Base-by-base conservation (phyloP, 2,797 vertebrate genomes). In the Luscinia luscinia region DNA sequence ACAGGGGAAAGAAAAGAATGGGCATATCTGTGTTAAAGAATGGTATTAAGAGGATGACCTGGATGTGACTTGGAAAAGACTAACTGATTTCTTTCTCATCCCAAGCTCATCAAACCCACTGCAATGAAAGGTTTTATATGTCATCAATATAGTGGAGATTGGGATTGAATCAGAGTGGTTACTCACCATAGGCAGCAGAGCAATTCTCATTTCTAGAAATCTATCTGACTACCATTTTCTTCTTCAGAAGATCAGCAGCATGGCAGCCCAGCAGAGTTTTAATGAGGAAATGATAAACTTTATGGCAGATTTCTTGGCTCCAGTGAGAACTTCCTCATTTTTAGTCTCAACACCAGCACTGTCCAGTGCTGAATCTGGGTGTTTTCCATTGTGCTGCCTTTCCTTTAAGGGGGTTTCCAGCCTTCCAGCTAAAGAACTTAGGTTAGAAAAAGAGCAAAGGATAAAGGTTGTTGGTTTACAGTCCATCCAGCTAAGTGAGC, bases 301-400 rank as follows among this genome's bases (percentile, higher is more conserved):
- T 11, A 12, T 85, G 49, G 20, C 34, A 40, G 9, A 15, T 93
- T 87, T 93, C 49, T 87, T 67, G 40, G 14, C 32, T 78, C 41
- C 20, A 22, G 13, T 12, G 20, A 9, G 28, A 85, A 45, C 51
- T 27, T n/a, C 9, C 9, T 27, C 1, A 6, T 67, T 85, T 61
- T 83, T 30, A 19, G 0, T 69, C 49, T 68, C 16, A 27, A 34
- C 17, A 9, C n/a, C 89, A 93, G 89, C 89, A 62, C 91, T 96
- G 95, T 94, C 92, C 92, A 88, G 89, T 85, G 87, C 89, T 95
- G 90, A 95, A 93, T 55, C 46, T 55, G n/a, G 12, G 23, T 6
- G 4, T 2, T 1, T 34, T 61, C 30, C 15, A 0, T 41, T 61
- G 23, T 58, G 58, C 57, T 87, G 38, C 46, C 9, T 41, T 90